Evolutionary conservation across 1,140 invertebrate species (phyloP).

Genomic region (Drosophila willistoni): DNA sequence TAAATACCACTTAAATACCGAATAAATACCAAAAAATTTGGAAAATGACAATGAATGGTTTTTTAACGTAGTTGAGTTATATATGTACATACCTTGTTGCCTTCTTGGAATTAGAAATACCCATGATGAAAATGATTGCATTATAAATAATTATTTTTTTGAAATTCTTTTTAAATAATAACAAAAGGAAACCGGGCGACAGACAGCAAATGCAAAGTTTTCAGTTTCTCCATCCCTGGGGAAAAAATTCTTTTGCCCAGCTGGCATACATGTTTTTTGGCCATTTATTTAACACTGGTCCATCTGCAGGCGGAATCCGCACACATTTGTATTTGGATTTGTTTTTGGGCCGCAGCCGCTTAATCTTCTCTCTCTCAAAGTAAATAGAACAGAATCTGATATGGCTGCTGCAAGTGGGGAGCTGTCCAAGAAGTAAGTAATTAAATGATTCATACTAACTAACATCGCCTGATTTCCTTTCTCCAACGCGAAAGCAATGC

Average conservation of each 20-base stretch:
- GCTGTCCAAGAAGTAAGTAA: conserved; percentile 79
- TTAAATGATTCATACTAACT: neutral
- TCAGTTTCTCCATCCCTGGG: too few relatives aligned
- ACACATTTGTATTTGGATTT: conserved; percentile 10
- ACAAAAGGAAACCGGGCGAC: too few relatives aligned
- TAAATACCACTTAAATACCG: too few relatives aligned
- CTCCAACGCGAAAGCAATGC: conserved; percentile 10
- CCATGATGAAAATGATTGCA: too few relatives aligned
- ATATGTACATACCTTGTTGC: too few relatives aligned
- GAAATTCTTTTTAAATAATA: too few relatives aligned
- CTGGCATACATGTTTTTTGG: neutral
- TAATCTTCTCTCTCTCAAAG: neutral
- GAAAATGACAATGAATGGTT: too few relatives aligned
- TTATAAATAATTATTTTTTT: too few relatives aligned
- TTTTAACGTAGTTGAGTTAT: too few relatives aligned
- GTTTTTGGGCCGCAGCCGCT: neutral
- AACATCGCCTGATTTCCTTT: neutral
- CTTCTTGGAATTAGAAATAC: too few relatives aligned
- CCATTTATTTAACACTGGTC: neutral
- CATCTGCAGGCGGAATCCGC: conserved; percentile 3
- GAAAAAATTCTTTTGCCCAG: neutral
- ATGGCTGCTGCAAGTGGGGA: conserved; percentile 78
- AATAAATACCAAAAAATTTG: too few relatives aligned
- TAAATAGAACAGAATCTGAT: conserved; percentile 5
- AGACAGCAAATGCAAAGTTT: too few relatives aligned